Evolutionary conservation across 2,113 vertebrate genomes (phyloP), one percentile per base, ranked within the genome.

Genomic region (Macquaria australasica): DNA sequence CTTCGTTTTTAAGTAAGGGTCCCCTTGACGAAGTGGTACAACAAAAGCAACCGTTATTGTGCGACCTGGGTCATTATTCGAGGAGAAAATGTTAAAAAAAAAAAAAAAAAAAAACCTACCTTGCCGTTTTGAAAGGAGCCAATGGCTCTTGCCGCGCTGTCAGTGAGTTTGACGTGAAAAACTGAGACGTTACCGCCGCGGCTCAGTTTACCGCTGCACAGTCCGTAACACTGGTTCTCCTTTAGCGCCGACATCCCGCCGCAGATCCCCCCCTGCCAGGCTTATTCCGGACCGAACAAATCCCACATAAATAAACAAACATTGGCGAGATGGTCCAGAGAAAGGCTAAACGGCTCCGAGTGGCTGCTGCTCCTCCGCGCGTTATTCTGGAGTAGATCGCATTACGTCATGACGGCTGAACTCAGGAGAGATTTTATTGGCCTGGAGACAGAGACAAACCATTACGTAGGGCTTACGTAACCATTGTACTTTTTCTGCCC

Each of bases 121-220:
- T 97, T 95, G 77, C 90, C 85, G 84, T 90, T 92, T 69, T 96
- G 96, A 88, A 97, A 96, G 90, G 89, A 94, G 91, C 96, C 96
- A 63, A 98, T 95, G 71, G 97, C 97, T 92, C 94, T 95, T 50
- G 97, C 92, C 83, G 97, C 97, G 90, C 96, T 97, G 96, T 98
- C 97, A 92, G 97, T 98, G 85, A 98, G 97, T 95, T 98, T 98
- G 87, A 97, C 97, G 82, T 98, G 97, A 88, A 97, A 96, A 84
- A 98, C 96, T 1, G 97, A 97, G 91, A 97, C 83, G 91, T 94
- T 95, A 39, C 91, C 94, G 82, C 95, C 95, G 68, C 92, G 91
- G 82, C 86, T 94, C 95, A 86, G 94, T 84, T 95, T 94, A 6
- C 96, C 96, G 92, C 96, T 94, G 91, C 96, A 97, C 94, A 98